A percentile compares a stretch with the other conserved stretches of the same genome.
These are phyloP conservation scores for Furcula furcula DNA, from an alignment of 2,888 invertebrate species.

Conservation along the genomic window DNA sequence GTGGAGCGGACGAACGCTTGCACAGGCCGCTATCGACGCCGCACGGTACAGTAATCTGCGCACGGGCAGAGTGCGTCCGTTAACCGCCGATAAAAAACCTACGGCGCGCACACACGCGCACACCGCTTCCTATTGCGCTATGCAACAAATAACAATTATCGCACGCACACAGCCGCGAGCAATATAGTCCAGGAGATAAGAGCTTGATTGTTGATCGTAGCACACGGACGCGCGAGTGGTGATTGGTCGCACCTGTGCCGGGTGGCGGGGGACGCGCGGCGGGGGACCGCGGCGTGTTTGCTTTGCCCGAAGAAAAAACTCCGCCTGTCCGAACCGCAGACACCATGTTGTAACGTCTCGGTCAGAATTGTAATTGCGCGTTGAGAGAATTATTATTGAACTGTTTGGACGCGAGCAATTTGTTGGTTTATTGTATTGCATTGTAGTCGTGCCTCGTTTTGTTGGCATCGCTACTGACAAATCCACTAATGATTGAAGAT, in stretches of 20 bases:
- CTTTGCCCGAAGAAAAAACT: conserved; percentile 45
- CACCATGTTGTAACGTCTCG: conserved; percentile 47
- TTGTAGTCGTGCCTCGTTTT: conserved; percentile 12
- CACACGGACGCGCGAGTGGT: conserved; percentile 38
- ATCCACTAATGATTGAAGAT: background rate
- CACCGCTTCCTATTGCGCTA: conserved; percentile 53
- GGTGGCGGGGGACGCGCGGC: conserved; percentile 21
- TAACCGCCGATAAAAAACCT: conserved; percentile 64
- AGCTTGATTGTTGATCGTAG: conserved; percentile 46
- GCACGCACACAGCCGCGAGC: conserved; percentile 39
- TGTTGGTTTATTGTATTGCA: conserved; percentile 27
- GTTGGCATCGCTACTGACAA: conserved; percentile 8
- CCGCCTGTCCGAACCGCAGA: conserved; percentile 41
- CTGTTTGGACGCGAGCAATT: conserved; percentile 28
- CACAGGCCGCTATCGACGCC: conserved; percentile 41
- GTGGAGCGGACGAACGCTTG: conserved; percentile 69
- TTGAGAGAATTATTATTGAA: conserved; percentile 36
- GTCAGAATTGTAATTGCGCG: conserved; percentile 37
- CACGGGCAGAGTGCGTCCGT: conserved; percentile 65
- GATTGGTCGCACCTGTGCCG: conserved; percentile 68
- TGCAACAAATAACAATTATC: conserved; percentile 59
- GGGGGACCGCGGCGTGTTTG: conserved; percentile 16
- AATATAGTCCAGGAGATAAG: conserved; percentile 42
- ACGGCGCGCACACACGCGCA: conserved; percentile 45
- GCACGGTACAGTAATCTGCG: conserved; percentile 47